Base-by-base conservation (phyloP, 2,888 invertebrate genomes). In the Rhingia campestris region DNA sequence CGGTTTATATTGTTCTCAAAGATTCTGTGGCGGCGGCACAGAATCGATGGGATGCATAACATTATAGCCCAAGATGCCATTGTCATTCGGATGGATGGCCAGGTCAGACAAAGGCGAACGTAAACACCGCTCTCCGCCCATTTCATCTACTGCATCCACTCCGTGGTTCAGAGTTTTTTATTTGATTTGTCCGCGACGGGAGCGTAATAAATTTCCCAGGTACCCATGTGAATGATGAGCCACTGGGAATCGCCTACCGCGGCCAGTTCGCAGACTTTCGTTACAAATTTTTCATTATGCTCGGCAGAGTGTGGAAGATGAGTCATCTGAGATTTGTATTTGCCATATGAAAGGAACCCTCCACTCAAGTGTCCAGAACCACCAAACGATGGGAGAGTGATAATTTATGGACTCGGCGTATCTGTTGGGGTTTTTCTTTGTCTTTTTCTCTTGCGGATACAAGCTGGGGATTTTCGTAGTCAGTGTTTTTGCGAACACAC, bases 181-280 rank as follows among this genome's bases (percentile, higher is more conserved):
- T 81, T 81, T 76, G 76, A 70, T 66, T 82, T 73, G 70, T 70
- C 70, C 64, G 41, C 30, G 61, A 70, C 53, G 66, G 67, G 54
- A 56, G 75, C 12, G 72, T 72, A 70, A 81, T 61, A 81, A 77
- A 77, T 72, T 66, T 76, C 63, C 59, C 64, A 76, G 58, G 76
- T 76, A 69, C 64, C 51, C 66, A 30, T 49, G 59, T 77, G 72
- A 73, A 61, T 77, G 77, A 79, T 82, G 54, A 41, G 66, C 22
- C 22, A 63, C 77, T 82, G 81, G 77, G 77, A 77, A 82, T 67
- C 61, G 51, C 63, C 61, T 45, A 43, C 22, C 43, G 47, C 41
- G 69, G 58, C 39, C 33, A 58, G 41, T 70, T 41, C 64, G 61
- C 49, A 66, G 77, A 72, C 66, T 82, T 82, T 22, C 22, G 81